Evolutionary conservation across 1,140 invertebrate species (phyloP), one percentile per base, ranked within the genome.

Genomic region (Neotoxoptera formosana): DNA sequence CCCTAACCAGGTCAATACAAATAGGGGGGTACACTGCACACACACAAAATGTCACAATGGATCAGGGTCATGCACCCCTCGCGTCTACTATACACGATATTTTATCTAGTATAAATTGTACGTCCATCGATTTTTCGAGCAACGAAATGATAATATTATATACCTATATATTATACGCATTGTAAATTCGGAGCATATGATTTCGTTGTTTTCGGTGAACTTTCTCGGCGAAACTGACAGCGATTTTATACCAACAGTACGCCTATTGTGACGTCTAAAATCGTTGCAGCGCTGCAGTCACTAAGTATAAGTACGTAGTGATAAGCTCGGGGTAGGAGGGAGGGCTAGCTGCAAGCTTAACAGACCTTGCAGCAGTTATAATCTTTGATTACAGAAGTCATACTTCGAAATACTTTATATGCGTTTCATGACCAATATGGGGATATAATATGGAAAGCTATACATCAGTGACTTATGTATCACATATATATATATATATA

Each of bases 1-100:
- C 91, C 91, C 91, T 93, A 86, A 93, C 91, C 91, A 93, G 91
- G 91, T 93, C 91, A 93, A 84, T 93, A 93, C 91, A 86, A 86
- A 86, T 36, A 17, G 34, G 23, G 23, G 53, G 53, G 53, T n/a
- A 90, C 53, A 60, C 87, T 34, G 60, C 60, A 76, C 60, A n/a
- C 60, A 56, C 36, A 84, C 41, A 84, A 41, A 76, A 60, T 60
- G 36, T 76, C 88, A 84, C 91, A 86, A 86, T 84, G 48, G 91
- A 84, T 86, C 91, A 92, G 91, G 91, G 91, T 86, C 91, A 86
- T 56, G 48, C 91, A 86, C 81, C 91, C 91, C 48, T 86, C 81
- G 81, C 51, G 51, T 36, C 41, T 14, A 48, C 11, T 41, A 17
- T 17, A 86, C 23, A 67, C 30, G 60, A 76, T 76, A 76, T 76